phyloP scores from a whole-genome alignment of 2,888 invertebrate genomes.

The Corythucha ciliata region DNA sequence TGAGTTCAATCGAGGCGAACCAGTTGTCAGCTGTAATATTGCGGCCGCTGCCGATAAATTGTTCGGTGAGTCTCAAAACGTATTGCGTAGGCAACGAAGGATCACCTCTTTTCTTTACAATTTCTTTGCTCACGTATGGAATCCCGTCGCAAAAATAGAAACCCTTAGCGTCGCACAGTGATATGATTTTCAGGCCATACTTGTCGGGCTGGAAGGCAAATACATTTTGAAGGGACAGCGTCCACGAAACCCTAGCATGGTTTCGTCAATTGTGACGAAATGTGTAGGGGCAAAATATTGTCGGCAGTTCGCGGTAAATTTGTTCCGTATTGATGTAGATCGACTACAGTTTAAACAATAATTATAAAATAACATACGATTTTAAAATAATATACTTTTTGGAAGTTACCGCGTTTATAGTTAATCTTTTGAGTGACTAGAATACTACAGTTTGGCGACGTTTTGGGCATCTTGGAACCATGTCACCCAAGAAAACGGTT shows the following conservation, averaged over 20 bases:
- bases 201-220: conserved; percentile 8
- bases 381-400: too few relatives aligned
- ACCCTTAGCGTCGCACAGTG: conserved; percentile 4
- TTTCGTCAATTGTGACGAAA: conserved; percentile 21
- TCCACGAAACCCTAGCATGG: conserved; percentile 20
- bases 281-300: conserved; percentile 14
- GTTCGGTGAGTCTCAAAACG: conserved; percentile 16
- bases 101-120: conserved; percentile 10
- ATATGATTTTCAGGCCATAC: conserved; percentile 3
- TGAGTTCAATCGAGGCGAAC: conserved; percentile 18
- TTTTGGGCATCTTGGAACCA: too few relatives aligned
- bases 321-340: conserved; percentile 10
- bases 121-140: conserved; percentile 14
- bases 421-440: too few relatives aligned
- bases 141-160: conserved; percentile 12
- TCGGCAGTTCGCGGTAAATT: conserved; percentile 18
- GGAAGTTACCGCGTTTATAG: too few relatives aligned
- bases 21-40: conserved; percentile 21
- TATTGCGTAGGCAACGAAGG: conserved; percentile 16
- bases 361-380: too few relatives aligned
- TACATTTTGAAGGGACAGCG: conserved; percentile 19
- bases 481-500: too few relatives aligned
- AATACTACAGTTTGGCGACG: too few relatives aligned
- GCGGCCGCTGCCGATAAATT: not conserved
- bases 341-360: too few relatives aligned